phyloP scores from a whole-genome alignment of 1,140 invertebrate genomes.

The Telenomus remus region DNA sequence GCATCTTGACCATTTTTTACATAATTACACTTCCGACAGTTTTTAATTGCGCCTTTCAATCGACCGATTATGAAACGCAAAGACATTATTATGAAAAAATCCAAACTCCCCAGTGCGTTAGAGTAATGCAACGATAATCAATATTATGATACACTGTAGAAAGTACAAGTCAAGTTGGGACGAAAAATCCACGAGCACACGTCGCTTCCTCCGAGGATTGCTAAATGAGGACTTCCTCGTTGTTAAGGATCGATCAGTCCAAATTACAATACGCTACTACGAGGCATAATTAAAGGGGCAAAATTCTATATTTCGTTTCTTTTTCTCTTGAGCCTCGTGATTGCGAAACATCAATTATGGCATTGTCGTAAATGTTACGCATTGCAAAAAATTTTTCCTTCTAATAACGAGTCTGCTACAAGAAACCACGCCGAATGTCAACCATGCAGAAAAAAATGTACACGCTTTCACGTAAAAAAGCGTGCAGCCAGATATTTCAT shows the following conservation, averaged over 20 bases:
- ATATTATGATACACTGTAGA: slow-evolving; percentile 49
- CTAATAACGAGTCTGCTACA: slow-evolving; percentile 48
- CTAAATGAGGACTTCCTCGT: slow-evolving; percentile 57
- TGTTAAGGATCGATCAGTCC: slow-evolving; percentile 43
- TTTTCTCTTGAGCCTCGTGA: slow-evolving; percentile 18
- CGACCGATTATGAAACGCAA: slow-evolving; percentile 17
- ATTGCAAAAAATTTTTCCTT: slow-evolving; percentile 42
- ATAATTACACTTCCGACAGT: no score
- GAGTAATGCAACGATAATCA: slow-evolving; percentile 23
- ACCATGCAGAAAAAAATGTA: slow-evolving; percentile 62
- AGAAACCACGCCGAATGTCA: slow-evolving; percentile 55
- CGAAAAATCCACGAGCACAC: slow-evolving; percentile 23
- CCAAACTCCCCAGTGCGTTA: neutral
- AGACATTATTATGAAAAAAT: slow-evolving; percentile 7
- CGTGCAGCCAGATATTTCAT: slow-evolving; percentile 48
- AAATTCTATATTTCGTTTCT: slow-evolving; percentile 21
- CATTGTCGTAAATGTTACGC: slow-evolving; percentile 56
- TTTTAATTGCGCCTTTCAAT: slow-evolving; percentile 12
- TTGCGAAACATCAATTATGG: slow-evolving; percentile 51
- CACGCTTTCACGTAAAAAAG: slow-evolving; percentile 60
- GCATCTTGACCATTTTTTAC: no score
- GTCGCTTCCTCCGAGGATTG: slow-evolving; percentile 40
- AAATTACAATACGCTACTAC: slow-evolving; percentile 28
- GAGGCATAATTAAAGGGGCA: slow-evolving; percentile 21
- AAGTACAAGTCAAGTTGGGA: slow-evolving; percentile 33